These are phyloP conservation scores for Acanthurus leucopareius DNA, from an alignment of 2,797 vertebrate species.

Conservation along the genomic window DNA sequence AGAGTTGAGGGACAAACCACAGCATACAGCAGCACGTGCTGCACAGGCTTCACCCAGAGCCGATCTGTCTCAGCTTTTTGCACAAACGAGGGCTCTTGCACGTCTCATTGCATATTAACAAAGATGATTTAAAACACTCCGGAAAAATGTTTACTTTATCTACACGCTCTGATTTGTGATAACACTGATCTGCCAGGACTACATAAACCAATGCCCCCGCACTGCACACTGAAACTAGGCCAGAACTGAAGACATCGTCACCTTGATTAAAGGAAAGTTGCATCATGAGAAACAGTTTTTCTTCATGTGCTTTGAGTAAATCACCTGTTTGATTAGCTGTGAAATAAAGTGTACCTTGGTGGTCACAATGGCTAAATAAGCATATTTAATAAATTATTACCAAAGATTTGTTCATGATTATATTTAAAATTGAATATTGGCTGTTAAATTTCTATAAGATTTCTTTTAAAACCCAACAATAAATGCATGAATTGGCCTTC, in stretches of 20 bases:
- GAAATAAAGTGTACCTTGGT: too few relatives aligned
- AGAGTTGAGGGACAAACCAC: conserved; percentile 54
- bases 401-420: too few relatives aligned
- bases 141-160: conserved; percentile 23
- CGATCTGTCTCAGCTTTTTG: conserved; percentile 34
- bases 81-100: conserved; percentile 45
- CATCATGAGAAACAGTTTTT: conserved; percentile 10
- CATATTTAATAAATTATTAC: too few relatives aligned
- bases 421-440: too few relatives aligned
- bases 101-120: conserved; percentile 29
- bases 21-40: conserved; percentile 19
- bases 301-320: conserved; percentile 15
- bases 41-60: conserved; percentile 16
- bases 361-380: too few relatives aligned
- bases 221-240: conserved; percentile 1
- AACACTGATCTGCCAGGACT: conserved; percentile 15
- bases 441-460: too few relatives aligned
- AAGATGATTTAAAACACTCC: conserved; percentile 3
- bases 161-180: conserved; percentile 17
- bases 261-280: conserved; percentile 13
- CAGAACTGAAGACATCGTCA: conserved; percentile 4
- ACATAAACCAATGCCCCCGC: neutral
- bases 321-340: conserved; percentile 8
- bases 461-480: too few relatives aligned
- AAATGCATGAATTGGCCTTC: too few relatives aligned